Base-by-base conservation (phyloP, 2,113 vertebrate genomes). In the Xyliphius kryptos region DNA sequence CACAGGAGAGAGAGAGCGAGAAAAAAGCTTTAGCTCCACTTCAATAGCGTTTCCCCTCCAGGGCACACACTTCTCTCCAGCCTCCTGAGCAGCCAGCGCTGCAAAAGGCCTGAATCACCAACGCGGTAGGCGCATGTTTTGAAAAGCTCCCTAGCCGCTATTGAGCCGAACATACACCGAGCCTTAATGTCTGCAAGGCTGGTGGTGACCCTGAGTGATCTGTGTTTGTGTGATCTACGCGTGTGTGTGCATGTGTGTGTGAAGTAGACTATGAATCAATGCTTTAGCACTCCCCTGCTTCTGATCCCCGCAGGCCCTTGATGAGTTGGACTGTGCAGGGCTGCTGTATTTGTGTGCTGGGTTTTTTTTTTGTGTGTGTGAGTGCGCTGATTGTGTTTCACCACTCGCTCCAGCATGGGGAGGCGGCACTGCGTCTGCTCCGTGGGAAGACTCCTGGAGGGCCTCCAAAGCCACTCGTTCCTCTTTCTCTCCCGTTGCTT, bases 391-490 rank as follows among this genome's bases (percentile, higher is more conserved):
- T 65, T 69, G 62, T 58, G 40, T 55, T 74, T 36, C 66, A 57
- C 22, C 66, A 46, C 47, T 50, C 19, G 17, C 44, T 64, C 60
- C 61, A 58, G 43, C 16, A 43, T 47, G 49, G 56, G 60, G 69
- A 70, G 71, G 65, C 58, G 48, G 53, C 59, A 41, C 61, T 59
- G 56, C 61, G 63, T 68, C 70, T 66, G 66, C 70, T 66, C 40
- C 69, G 73, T 74, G 63, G 66, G 70, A 76, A 76, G 70, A 70
- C 61, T 55, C 60, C 68, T 79, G 77, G 74, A 79, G 59, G 68
- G 61, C 57, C 70, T 74, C 74, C 77, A 79, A 70, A 59, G 73
- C 66, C 65, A 47, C 71, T 62, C 67, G 26, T 61, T 58, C 53
- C 36, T 62, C 62, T 66, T 14, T 52, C 14, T 53, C 61, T 55